Evolutionary conservation across 1,140 invertebrate species (phyloP).

Genomic region (Lordiphosa stackelbergi): DNA sequence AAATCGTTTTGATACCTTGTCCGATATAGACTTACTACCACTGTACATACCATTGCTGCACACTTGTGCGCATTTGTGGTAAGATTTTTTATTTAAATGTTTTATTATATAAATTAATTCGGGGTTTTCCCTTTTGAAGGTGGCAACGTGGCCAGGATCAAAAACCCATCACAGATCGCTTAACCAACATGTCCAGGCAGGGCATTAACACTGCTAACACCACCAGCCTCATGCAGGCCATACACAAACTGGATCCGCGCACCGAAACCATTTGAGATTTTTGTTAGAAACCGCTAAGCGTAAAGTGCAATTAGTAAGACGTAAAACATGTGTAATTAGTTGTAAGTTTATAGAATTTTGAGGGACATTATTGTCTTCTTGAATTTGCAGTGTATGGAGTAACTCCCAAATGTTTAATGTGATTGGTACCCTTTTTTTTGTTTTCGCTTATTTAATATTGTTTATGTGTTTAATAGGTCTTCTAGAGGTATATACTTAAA

Average conservation of each 20-base stretch:
- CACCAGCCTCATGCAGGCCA: slow-evolving; percentile 80
- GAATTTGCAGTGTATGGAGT: not conserved
- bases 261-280: slow-evolving; percentile 63
- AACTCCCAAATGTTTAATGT: too few relatives aligned
- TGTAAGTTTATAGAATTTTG: slow-evolving; percentile 23
- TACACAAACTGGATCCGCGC: slow-evolving; percentile 78
- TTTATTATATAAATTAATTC: not conserved
- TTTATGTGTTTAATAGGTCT: too few relatives aligned
- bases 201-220: slow-evolving; percentile 81
- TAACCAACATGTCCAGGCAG: slow-evolving; percentile 80
- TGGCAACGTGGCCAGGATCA: slow-evolving; percentile 82
- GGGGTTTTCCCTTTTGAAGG: slow-evolving; percentile 61
- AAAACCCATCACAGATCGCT: slow-evolving; percentile 80
- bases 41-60: slow-evolving; percentile 85
- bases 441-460: too few relatives aligned
- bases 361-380: not conserved
- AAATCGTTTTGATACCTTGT: slow-evolving; percentile 82
- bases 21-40: slow-evolving; percentile 82
- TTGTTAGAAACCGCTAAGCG: slow-evolving; percentile 33
- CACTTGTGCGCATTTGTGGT: slow-evolving; percentile 83
- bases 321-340: slow-evolving; percentile 51
- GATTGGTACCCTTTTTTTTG: not conserved
- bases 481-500: too few relatives aligned
- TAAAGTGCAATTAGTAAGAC: slow-evolving; percentile 61
- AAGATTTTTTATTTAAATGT: slow-evolving; percentile 21